A percentile compares a stretch with the other conserved stretches of the same genome.
Evolutionary conservation across 1,140 invertebrate genomes (phyloP).

Genomic region (Cataglyphis hispanica): DNA sequence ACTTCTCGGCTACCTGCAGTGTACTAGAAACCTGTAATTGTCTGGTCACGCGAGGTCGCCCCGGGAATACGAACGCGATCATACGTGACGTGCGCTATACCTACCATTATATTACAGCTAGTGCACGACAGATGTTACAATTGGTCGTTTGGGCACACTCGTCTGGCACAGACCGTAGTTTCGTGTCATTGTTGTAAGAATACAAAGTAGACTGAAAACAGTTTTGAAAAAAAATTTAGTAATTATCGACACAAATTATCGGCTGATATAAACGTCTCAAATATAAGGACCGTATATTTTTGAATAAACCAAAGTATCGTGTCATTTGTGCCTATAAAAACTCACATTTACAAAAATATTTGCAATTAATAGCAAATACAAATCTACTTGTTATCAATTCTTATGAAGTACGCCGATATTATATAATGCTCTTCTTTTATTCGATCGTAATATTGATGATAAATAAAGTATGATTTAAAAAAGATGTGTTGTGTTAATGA

Average conservation of each 20-base stretch:
- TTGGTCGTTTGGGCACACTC: slow-evolving; percentile 61
- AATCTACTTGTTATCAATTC: background rate
- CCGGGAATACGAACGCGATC: slow-evolving; percentile 74
- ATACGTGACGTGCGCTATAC: slow-evolving; percentile 73
- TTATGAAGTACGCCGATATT: background rate
- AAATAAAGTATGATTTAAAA: background rate
- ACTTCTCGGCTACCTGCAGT: slow-evolving; percentile 67
- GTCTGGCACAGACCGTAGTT: slow-evolving; percentile 60
- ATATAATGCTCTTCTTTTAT: background rate
- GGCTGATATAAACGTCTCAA: slow-evolving; percentile 15
- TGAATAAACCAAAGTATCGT: background rate
- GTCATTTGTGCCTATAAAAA: background rate
- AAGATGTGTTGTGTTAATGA: slow-evolving; percentile 3
- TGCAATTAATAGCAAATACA: background rate
- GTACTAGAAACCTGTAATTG: slow-evolving; percentile 75
- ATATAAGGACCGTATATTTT: background rate
- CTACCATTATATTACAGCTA: slow-evolving; percentile 69
- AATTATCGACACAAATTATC: slow-evolving; percentile 26
- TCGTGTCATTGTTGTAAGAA: slow-evolving; percentile 63
- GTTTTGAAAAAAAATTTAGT: slow-evolving; percentile 29
- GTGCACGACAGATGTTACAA: slow-evolving; percentile 73
- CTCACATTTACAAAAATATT: background rate
- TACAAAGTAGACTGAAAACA: background rate
- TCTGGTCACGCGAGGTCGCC: slow-evolving; percentile 74
- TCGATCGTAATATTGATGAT: background rate